Conservation (phyloP, 2,888 invertebrate species). For the Pristionchus fissidentatus region DNA sequence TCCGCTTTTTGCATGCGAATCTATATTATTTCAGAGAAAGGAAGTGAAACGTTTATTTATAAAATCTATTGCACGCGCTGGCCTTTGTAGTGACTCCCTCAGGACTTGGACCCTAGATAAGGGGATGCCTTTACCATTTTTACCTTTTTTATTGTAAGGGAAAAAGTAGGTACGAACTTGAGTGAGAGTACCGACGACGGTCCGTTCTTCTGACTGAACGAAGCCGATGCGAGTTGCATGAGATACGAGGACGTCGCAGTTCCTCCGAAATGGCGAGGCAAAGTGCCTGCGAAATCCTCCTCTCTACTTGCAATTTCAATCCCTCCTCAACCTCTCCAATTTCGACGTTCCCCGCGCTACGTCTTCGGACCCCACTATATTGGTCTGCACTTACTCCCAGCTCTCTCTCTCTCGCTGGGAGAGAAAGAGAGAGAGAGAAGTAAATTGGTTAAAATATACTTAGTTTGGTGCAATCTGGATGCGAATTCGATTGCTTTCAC, state of each 20-base stretch:
- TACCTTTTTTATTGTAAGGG: not conserved
- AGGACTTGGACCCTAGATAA: too few species aligned
- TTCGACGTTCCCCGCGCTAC: constrained; percentile 6
- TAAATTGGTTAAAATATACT: constrained; percentile 31
- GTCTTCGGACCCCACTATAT: too few species aligned
- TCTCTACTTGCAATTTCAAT: too few species aligned
- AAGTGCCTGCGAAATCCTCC: constrained; percentile 16
- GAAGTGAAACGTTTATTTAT: not conserved
- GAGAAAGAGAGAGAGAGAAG: not conserved
- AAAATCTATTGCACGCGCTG: not conserved
- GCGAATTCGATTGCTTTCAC: not conserved
- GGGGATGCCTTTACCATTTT: too few species aligned
- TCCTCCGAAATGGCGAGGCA: constrained; percentile 36
- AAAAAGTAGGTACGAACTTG: not conserved
- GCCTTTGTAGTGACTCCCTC: too few species aligned
- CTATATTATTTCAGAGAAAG: not conserved
- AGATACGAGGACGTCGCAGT: constrained; percentile 30
- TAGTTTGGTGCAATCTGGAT: not conserved
- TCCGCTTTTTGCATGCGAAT: not conserved
- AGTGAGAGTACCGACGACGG: constrained; percentile 37
- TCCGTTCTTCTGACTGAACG: constrained; percentile 16
- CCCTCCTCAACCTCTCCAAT: constrained; percentile 10
- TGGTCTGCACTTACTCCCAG: too few species aligned
- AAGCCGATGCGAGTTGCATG: constrained; percentile 21
- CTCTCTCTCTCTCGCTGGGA: too few species aligned